These are phyloP conservation scores for Vidua chalybeata DNA, from an alignment of 2,113 vertebrate genomes.

Conservation along the genomic window DNA sequence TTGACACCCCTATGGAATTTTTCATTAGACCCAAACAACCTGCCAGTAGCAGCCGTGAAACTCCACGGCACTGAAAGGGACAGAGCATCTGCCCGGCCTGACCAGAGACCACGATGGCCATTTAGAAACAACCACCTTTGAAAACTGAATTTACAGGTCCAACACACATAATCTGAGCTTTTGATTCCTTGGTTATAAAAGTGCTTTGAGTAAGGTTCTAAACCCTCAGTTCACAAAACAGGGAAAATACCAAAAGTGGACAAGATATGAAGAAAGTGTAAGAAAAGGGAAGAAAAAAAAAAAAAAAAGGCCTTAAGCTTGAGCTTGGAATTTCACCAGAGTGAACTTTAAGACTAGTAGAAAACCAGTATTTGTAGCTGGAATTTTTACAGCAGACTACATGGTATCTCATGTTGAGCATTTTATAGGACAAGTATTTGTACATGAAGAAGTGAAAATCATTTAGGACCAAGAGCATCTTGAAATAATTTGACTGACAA, in stretches of 20 bases:
- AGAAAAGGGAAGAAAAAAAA: background rate
- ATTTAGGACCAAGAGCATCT: slow-evolving; percentile 26
- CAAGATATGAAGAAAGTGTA: background rate
- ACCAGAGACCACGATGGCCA: background rate
- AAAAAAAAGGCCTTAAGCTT: slow-evolving; percentile 10
- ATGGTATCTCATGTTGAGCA: background rate
- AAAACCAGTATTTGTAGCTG: slow-evolving; percentile 7
- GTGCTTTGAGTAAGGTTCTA: slow-evolving; percentile 38
- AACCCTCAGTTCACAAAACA: background rate
- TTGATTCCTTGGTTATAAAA: slow-evolving; percentile 34
- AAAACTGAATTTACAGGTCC: background rate
- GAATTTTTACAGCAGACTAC: background rate
- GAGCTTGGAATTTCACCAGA: slow-evolving; percentile 36
- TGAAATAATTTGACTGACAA: slow-evolving; percentile 38
- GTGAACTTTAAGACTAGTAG: slow-evolving; percentile 14
- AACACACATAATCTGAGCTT: background rate
- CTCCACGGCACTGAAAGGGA: background rate
- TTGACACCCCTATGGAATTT: background rate
- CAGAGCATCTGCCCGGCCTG: background rate
- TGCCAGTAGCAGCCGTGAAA: background rate
- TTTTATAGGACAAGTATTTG: background rate
- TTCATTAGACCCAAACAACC: background rate
- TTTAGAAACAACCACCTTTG: background rate
- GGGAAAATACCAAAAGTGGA: slow-evolving; percentile 27
- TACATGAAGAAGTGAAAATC: slow-evolving; percentile 9